A percentile compares a stretch with the other conserved stretches of the same genome.
Evolutionary conservation across 2,888 invertebrate species (phyloP).

Genomic region (Leptinotarsa tumamoca): DNA sequence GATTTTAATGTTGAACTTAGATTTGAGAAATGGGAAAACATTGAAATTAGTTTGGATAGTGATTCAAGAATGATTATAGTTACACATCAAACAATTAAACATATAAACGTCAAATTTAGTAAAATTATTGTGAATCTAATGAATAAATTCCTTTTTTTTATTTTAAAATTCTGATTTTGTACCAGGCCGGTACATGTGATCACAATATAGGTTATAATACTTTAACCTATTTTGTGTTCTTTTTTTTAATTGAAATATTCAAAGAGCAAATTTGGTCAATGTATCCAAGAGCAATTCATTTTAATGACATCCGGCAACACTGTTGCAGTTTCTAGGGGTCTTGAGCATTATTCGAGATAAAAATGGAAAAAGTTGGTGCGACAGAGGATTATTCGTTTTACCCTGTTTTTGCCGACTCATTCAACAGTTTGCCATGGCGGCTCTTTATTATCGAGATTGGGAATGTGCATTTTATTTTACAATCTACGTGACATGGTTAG

Average conservation of each 20-base stretch:
- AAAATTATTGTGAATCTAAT: too few relatives aligned
- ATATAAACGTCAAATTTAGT: too few relatives aligned
- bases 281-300: not conserved
- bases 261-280: not conserved
- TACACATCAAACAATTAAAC: too few relatives aligned
- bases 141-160: too few relatives aligned
- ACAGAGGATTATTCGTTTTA: slow-evolving; percentile 20
- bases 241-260: not conserved
- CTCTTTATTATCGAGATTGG: not conserved
- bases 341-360: slow-evolving; percentile 29
- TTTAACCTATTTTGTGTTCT: too few relatives aligned
- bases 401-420: slow-evolving; percentile 15
- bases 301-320: slow-evolving; percentile 26
- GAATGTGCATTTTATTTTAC: not conserved
- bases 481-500: not conserved
- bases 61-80: too few relatives aligned
- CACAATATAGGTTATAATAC: too few relatives aligned
- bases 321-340: slow-evolving; percentile 18
- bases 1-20: too few relatives aligned
- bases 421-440: slow-evolving; percentile 31
- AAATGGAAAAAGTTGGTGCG: slow-evolving; percentile 44
- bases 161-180: too few relatives aligned
- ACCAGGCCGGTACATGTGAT: too few relatives aligned
- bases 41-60: too few relatives aligned
- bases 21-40: too few relatives aligned